These are phyloP conservation scores for Tromatobia lineatoria DNA, from an alignment of 2,888 invertebrate genomes.

Conservation along the genomic window DNA sequence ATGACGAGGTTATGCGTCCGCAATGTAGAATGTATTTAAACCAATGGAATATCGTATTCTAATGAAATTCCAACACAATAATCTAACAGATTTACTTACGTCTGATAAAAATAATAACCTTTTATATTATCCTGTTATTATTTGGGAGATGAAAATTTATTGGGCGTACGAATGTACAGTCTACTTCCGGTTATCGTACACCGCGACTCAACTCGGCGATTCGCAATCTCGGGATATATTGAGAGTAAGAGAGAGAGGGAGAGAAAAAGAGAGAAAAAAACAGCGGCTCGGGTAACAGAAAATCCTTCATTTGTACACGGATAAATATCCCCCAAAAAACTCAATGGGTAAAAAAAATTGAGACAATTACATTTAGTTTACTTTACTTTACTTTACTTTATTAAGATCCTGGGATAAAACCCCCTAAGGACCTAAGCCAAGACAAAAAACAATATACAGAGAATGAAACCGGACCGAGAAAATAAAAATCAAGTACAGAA, in stretches of 20 bases:
- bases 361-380: too few relatives aligned
- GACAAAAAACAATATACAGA: too few relatives aligned
- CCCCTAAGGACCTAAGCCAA: too few relatives aligned
- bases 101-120: not conserved
- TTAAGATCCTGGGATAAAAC: too few relatives aligned
- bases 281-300: too few relatives aligned
- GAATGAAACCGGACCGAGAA: too few relatives aligned
- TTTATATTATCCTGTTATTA: not conserved
- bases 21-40: not conserved
- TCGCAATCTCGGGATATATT: not conserved
- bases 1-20: not conserved
- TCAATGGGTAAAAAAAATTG: too few relatives aligned
- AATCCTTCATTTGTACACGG: too few relatives aligned
- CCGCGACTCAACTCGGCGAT: not conserved
- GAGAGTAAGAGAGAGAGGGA: not conserved
- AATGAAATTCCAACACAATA: not conserved
- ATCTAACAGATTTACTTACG: not conserved
- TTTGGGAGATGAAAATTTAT: constrained; percentile 3
- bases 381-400: too few relatives aligned
- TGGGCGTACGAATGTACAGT: not conserved
- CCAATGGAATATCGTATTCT: not conserved
- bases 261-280: not conserved
- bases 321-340: too few relatives aligned
- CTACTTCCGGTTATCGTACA: not conserved
- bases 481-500: too few relatives aligned